These are phyloP conservation scores for Aplodontia rufa DNA, from an alignment of 2,113 vertebrate genomes.

Conservation along the genomic window DNA sequence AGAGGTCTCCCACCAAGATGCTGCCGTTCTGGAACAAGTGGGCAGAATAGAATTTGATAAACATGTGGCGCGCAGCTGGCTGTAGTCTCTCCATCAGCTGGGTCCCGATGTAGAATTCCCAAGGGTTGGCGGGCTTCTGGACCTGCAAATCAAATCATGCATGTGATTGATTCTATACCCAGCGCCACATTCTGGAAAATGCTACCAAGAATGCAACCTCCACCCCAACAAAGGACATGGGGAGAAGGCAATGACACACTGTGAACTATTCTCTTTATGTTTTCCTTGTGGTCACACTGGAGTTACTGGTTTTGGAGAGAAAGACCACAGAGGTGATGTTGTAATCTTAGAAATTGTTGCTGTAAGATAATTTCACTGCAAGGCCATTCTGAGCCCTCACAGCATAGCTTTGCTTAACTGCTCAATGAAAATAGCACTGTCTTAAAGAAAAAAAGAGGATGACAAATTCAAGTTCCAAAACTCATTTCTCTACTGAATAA, in stretches of 20 bases:
- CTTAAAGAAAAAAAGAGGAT: not conserved
- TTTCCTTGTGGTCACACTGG: no score
- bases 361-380: not conserved
- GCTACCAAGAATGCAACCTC: not conserved
- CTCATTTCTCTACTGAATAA: not conserved
- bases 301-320: no score
- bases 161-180: not conserved
- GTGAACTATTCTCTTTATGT: no score
- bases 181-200: not conserved
- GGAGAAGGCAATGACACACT: not conserved
- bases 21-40: constrained; percentile 94
- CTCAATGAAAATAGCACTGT: not conserved
- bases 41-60: constrained; percentile 86
- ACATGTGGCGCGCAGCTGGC: constrained; percentile 85
- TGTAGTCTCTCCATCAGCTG: constrained; percentile 89
- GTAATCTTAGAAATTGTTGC: no score
- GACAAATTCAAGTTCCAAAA: not conserved
- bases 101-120: constrained; percentile 95
- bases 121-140: constrained; percentile 93
- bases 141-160: constrained; percentile 85
- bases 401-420: not conserved
- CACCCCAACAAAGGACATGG: not conserved
- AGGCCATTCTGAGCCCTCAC: not conserved
- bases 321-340: no score
- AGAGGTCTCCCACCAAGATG: constrained; percentile 91